phyloP scores from a whole-genome alignment of 2,113 vertebrate species.

The Pelvicachromis taeniatus region DNA sequence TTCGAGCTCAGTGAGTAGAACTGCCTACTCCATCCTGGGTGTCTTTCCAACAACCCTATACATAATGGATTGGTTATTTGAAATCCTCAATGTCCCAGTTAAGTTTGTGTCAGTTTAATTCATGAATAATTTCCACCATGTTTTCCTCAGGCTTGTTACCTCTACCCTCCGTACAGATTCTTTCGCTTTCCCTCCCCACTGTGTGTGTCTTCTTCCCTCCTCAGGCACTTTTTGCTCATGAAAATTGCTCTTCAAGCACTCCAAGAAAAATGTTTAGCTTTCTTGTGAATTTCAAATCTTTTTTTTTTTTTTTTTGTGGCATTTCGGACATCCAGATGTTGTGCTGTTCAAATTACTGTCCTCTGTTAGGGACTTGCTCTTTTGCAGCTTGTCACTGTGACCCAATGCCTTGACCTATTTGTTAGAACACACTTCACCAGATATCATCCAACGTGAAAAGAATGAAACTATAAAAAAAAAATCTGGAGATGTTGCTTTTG shows the following conservation, averaged over 20 bases:
- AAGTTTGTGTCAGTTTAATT: slow-evolving; percentile 45
- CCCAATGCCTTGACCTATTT: not conserved
- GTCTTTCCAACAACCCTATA: slow-evolving; percentile 32
- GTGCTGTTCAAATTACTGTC: not conserved
- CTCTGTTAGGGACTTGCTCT: not conserved
- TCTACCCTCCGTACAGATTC: not conserved
- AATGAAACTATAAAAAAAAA: not conserved
- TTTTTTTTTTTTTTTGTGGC: slow-evolving; percentile 4
- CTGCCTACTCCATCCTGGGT: not conserved
- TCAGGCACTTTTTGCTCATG: not conserved
- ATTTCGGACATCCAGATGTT: not conserved
- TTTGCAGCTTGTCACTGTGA: not conserved
- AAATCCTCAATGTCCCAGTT: slow-evolving; percentile 53
- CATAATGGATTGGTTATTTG: slow-evolving; percentile 55
- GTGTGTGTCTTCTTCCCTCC: not conserved
- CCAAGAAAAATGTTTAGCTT: slow-evolving; percentile 14
- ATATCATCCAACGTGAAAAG: not conserved
- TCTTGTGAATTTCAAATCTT: not conserved
- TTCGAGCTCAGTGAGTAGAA: not conserved
- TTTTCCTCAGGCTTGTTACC: slow-evolving; percentile 32
- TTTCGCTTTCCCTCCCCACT: not conserved
- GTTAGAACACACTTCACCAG: not conserved
- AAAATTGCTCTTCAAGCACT: not conserved
- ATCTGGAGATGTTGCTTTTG: not conserved
- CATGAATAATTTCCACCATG: slow-evolving; percentile 55